A percentile compares a stretch with the other conserved stretches of the same genome.
phyloP scores from a whole-genome alignment of 1,140 invertebrate genomes.

The Diachasmimorpha longicaudata region DNA sequence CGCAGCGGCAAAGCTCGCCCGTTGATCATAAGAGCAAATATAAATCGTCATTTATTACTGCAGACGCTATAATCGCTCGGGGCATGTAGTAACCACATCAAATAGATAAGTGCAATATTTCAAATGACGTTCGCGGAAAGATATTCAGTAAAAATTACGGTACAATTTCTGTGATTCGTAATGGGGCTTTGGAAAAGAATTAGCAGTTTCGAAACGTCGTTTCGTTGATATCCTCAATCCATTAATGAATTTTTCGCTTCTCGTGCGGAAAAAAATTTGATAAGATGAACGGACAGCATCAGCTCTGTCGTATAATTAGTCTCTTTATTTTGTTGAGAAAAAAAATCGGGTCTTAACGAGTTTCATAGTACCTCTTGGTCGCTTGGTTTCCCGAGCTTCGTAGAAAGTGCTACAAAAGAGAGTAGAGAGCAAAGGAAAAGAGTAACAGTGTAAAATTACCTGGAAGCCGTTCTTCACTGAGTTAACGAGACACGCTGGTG shows the following conservation, averaged over 20 bases:
- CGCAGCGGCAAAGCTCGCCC: constrained; percentile 41
- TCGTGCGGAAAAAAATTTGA: no score
- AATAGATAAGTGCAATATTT: not conserved
- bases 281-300: no score
- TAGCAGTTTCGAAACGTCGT: no score
- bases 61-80: not conserved
- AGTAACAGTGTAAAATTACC: constrained; percentile 27
- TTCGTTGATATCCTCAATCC: no score
- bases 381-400: constrained; percentile 18
- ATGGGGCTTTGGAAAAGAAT: no score
- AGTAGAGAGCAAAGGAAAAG: constrained; percentile 17
- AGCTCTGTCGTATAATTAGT: no score
- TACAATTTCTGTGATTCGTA: no score
- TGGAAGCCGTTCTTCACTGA: constrained; percentile 31
- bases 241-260: no score
- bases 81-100: not conserved
- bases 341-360: not conserved
- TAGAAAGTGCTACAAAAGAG: constrained; percentile 26
- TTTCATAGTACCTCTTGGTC: not conserved
- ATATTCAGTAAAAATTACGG: no score
- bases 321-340: no score
- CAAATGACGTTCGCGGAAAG: no score
- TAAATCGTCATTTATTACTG: not conserved
- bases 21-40: constrained; percentile 42
- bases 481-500: constrained; percentile 29